phyloP scores from a whole-genome alignment of 2,113 vertebrate genomes.

The Corynorhinus townsendii region DNA sequence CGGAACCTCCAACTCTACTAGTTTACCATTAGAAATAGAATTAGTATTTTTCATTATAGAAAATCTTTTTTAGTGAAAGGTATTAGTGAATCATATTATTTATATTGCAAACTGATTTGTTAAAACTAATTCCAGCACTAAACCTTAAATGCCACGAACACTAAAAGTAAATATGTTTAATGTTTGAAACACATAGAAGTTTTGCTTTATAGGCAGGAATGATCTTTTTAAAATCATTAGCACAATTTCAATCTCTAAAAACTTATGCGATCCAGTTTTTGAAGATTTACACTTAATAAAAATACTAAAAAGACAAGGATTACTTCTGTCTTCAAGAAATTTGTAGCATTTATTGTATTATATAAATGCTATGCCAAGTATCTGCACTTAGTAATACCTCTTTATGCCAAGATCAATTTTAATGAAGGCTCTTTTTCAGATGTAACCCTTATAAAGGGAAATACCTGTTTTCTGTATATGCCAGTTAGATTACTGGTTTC shows the following conservation, averaged over 20 bases:
- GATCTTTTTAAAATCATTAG: constrained; percentile 55
- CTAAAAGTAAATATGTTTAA: constrained; percentile 65
- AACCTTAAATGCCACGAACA: constrained; percentile 69
- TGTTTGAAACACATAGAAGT: constrained; percentile 41
- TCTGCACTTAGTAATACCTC: constrained; percentile 62
- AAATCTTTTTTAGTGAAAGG: constrained; percentile 75
- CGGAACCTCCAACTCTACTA: constrained; percentile 83
- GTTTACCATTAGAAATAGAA: constrained; percentile 90
- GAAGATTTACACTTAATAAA: constrained; percentile 72
- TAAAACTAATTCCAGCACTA: constrained; percentile 66
- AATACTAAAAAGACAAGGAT: constrained; percentile 53
- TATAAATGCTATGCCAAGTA: constrained; percentile 66
- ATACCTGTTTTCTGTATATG: constrained; percentile 12
- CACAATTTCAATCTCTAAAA: constrained; percentile 39
- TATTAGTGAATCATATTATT: background rate
- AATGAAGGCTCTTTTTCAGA: background rate
- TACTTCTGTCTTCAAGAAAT: constrained; percentile 53
- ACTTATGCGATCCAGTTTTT: constrained; percentile 63
- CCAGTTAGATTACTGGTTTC: background rate
- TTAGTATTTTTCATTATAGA: constrained; percentile 93
- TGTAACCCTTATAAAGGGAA: constrained; percentile 15
- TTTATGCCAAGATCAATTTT: constrained; percentile 26
- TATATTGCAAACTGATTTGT: constrained; percentile 41
- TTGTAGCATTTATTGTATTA: constrained; percentile 53
- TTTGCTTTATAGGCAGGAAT: constrained; percentile 65